Conservation (phyloP, 1,140 invertebrate genomes). For the Sweltsa coloradensis region DNA sequence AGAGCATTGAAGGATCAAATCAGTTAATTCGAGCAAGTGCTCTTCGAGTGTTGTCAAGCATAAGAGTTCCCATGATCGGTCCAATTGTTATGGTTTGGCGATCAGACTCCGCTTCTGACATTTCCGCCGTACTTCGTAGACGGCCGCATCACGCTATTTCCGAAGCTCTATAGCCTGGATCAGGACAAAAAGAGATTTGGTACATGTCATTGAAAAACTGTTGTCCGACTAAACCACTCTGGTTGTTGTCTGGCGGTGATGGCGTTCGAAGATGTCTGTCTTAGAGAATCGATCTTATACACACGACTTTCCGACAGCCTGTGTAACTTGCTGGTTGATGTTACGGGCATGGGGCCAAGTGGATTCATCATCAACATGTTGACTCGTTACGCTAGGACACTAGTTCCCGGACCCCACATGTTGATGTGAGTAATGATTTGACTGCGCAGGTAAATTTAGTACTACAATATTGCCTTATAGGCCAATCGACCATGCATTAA, state of each 20-base stretch:
- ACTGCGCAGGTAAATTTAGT: too few species aligned
- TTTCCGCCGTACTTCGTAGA: slow-evolving; percentile 97
- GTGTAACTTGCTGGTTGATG: slow-evolving; percentile 89
- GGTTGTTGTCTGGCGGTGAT: slow-evolving; percentile 95
- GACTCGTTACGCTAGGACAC: slow-evolving; percentile 84
- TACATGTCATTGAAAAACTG: slow-evolving; percentile 90
- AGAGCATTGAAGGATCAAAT: slow-evolving; percentile 95
- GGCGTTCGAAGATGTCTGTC: slow-evolving; percentile 94
- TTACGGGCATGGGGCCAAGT: slow-evolving; percentile 99
- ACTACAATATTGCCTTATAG: too few species aligned
- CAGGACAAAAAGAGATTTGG: slow-evolving; percentile 95
- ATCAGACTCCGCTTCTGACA: slow-evolving; percentile 95
- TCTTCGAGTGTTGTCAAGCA: slow-evolving; percentile 91
- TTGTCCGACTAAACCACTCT: slow-evolving; percentile 95
- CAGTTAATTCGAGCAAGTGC: slow-evolving; percentile 96
- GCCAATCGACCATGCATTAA: too few species aligned
- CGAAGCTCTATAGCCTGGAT: slow-evolving; percentile 96
- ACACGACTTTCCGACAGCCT: slow-evolving; percentile 93
- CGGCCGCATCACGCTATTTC: slow-evolving; percentile 98
- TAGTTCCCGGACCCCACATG: slow-evolving; percentile 88
- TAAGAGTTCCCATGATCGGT: slow-evolving; percentile 93
- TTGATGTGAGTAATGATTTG: slow-evolving; percentile 44
- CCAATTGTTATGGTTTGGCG: slow-evolving; percentile 97
- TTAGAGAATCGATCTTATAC: slow-evolving; percentile 89
- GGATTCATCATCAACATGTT: slow-evolving; percentile 93